Evolutionary conservation across 2,888 invertebrate species (phyloP), one percentile per base, ranked within the genome.

Genomic region (Sinodicranocentrus sp.): DNA sequence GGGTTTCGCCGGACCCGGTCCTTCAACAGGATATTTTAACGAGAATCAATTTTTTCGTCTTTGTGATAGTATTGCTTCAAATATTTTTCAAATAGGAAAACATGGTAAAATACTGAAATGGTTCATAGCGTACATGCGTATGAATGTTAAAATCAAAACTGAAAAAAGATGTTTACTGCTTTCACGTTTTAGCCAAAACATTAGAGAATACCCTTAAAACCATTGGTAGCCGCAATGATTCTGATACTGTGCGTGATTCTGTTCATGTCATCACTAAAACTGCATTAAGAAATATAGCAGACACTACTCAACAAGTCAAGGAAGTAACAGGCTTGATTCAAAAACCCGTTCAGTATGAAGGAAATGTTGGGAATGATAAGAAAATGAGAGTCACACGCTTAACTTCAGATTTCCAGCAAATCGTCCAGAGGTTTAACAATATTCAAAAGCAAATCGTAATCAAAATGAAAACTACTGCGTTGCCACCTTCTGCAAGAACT

Each of bases 361-460:
- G 76, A n/a, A 59, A 54, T 25, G 71, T 73, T 15, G 84, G 80
- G 39, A 86, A 84, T 57, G 84, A 87, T 63, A 86, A 83, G n/a
- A 95, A 95, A 89, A 91, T 97, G 86, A 96, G 97, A 91, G 93
- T 96, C 75, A 96, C 96, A 89, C 93, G 96, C 89, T 92, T 97
- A 15, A 95, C 95, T 13, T 94, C 94, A 88, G 95, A 95, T 89
- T 97, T 97, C 90, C 93, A 94, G 86, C 95, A 95, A 87, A 94
- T 96, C 1, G 92, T 97, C 19, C 94, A 94, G 86, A 94, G 94
- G 90, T 97, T 96, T 90, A 94, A 95, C 63, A 91, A 92, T 21
- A 93, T 95, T 89, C 97, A 97, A 91, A 95, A 95, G 93, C 95
- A 95, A 91, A 87, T 89, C 89, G 87, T 83, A 10, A 71, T 77